Evolutionary conservation across 2,797 vertebrate genomes (phyloP).

Genomic region (Lepilemur septentrionalis): DNA sequence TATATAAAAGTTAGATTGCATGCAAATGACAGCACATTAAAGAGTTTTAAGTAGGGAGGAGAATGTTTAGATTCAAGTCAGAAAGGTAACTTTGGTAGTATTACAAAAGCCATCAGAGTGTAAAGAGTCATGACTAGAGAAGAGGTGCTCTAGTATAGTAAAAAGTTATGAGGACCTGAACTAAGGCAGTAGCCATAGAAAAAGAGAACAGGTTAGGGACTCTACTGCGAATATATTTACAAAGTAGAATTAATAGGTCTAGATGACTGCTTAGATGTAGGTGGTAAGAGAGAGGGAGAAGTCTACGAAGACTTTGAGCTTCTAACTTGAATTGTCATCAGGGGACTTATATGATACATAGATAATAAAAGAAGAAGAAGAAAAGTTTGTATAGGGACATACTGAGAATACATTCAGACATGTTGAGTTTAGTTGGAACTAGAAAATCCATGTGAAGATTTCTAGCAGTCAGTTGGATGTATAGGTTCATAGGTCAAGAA

Average conservation of each 20-base stretch:
- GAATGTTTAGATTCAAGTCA: background rate
- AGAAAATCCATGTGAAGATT: conserved; percentile 27
- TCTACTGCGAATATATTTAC: background rate
- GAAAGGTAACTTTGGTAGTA: background rate
- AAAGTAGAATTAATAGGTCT: background rate
- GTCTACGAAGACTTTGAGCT: background rate
- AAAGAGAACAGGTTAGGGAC: background rate
- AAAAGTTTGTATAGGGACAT: background rate
- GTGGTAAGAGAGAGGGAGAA: background rate
- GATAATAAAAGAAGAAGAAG: background rate
- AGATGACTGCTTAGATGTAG: background rate
- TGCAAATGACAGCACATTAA: background rate
- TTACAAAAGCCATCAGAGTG: background rate
- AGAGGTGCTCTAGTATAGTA: background rate
- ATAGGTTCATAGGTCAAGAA: background rate
- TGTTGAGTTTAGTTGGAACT: background rate
- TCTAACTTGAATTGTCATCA: background rate
- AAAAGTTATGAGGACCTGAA: background rate
- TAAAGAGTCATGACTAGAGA: background rate
- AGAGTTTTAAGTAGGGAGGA: background rate
- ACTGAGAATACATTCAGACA: background rate
- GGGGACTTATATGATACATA: background rate
- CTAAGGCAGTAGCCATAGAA: background rate
- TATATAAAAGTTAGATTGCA: background rate
- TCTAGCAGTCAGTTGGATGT: background rate